Evolutionary conservation across 2,113 vertebrate genomes (phyloP), one percentile per base, ranked within the genome.

Genomic region (Tretioscincus oriximinensis): DNA sequence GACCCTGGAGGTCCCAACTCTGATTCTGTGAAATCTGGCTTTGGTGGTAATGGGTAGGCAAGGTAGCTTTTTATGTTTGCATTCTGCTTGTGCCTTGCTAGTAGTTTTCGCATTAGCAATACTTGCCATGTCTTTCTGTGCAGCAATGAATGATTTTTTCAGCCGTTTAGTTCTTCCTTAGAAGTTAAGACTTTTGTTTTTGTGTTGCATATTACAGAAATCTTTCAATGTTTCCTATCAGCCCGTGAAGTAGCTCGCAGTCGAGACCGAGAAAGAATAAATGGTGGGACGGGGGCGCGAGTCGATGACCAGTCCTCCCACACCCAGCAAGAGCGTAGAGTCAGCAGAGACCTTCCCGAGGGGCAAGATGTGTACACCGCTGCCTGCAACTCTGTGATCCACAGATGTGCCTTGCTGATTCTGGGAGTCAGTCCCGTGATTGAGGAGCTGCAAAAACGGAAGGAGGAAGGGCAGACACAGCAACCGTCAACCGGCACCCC

Each of bases 171-270:
- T 58, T 92, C 84, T 91, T 87, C 91, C 88, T 41, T 93, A 89
- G 87, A 89, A 89, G 88, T 93, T 95, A 92, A 95, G 93, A 94
- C 91, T 9, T 80, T 93, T 95, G 83, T 95, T 95, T 95, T 95
- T 95, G 93, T 95, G 92, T 95, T 92, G 92, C 92, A 93, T 85
- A 88, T 95, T 96, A 94, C 97, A 99, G 98, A 99, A 98, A 99
- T 99, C 93, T 99, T 99, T 97, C 98, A 99, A 92, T 99, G 98
- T 97, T 99, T 99, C 94, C 97, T 99, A 95, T 99, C 98, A 96
- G 98, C 97, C 86, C 97, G 98, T 90, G 98, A 99, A 89, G 97
- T 97, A 82, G 97, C 97, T 81, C 97, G 97, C 88, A 96, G 97
- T 79, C 96, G 97, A 80, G 98, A 99, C 72, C 92, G 97, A 79